phyloP scores from a whole-genome alignment of 2,113 vertebrate species.

The cat (Felis catus) region DNA sequence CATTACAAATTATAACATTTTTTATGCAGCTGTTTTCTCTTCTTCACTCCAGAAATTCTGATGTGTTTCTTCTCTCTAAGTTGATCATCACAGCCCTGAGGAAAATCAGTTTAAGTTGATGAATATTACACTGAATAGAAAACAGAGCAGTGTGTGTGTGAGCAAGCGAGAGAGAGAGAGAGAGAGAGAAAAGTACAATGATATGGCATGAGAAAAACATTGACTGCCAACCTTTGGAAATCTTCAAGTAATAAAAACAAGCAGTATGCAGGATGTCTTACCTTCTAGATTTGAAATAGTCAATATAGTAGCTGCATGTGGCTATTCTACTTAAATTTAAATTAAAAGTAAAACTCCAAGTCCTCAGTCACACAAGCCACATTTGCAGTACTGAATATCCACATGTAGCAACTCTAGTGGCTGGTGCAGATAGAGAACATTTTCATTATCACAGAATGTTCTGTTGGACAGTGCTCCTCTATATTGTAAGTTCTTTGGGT shows the following conservation, averaged over 20 bases:
- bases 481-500: background rate
- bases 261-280: background rate
- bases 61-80: background rate
- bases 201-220: background rate
- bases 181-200: background rate
- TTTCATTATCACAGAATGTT: background rate
- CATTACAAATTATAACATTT: background rate
- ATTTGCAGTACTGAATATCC: background rate
- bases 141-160: background rate
- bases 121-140: background rate
- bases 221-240: background rate
- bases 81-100: background rate
- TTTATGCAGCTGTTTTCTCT: background rate
- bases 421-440: background rate
- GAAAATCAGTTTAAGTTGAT: background rate
- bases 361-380: background rate
- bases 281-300: background rate
- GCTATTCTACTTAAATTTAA: background rate
- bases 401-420: accelerated
- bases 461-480: background rate
- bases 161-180: background rate
- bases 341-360: background rate
- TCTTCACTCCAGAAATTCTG: background rate
- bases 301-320: background rate
- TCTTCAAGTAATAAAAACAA: background rate